Base-by-base conservation (phyloP, 2,113 vertebrate genomes). In the Pelobates fuscus region DNA sequence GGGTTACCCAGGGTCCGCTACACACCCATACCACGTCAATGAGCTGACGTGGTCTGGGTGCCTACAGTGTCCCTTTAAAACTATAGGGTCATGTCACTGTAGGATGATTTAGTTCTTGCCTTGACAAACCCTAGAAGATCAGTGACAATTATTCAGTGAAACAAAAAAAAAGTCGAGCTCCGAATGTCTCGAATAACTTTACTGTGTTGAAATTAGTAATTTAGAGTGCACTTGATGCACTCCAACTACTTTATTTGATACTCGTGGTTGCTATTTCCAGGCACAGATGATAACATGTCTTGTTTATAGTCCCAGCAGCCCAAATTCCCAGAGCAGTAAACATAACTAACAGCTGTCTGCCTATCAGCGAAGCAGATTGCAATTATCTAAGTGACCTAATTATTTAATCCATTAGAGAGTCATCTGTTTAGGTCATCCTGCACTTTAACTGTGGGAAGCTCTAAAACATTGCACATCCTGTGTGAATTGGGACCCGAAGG, bases 391-490 rank as follows among this genome's bases (percentile, higher is more conserved):
- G 71, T 66, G 62, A 74, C 71, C 49, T 74, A 66, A 66, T 74
- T 74, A 74, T 66, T 63, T 65, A 65, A 74, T 74, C 71, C 71
- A 65, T 58, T 27, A 62, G 71, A 65, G 71, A 74, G 57, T 44
- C 15, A 15, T 55, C 25, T 21, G 44, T 29, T 74, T 65, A 74
- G 61, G 49, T 74, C 71, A 74, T 64, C 61, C 5, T 26, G 60
- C 71, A 41, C 59, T 63, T 23, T 62, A 71, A 52, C 61, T 65
- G 61, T 65, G 71, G 49, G 49, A 65, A 65, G 49, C 30, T 52
- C 49, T 32, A 49, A n/a, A 41, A 49, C 49, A 63, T 52, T 63
- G 44, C 12, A 46, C 70, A 72, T 74, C 62, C 71, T 74, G 71
- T 74, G 71, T 74, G 61, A 57, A 66, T 57, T 74, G 71, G 62